Conservation (phyloP, 2,888 invertebrate genomes). For the Nasonovia ribisnigri region DNA sequence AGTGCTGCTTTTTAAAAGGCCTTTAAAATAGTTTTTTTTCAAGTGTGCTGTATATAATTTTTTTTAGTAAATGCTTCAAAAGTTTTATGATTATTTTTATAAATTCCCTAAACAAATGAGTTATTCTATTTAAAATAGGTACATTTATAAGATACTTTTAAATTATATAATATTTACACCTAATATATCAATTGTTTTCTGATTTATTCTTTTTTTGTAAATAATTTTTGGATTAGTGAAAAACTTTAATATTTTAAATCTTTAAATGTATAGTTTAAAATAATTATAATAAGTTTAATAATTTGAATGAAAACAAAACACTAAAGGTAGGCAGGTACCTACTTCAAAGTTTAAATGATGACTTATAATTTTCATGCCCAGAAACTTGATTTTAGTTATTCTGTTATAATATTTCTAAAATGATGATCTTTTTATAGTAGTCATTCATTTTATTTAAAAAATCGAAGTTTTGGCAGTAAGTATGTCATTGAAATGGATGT, state of each 20-base stretch:
- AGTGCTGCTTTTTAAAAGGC: neutral
- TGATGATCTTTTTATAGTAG: too few relatives aligned
- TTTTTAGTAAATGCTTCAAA: neutral
- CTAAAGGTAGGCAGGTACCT: neutral
- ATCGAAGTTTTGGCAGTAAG: too few relatives aligned
- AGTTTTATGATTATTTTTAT: neutral
- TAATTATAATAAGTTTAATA: neutral
- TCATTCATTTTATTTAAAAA: too few relatives aligned
- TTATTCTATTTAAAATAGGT: neutral
- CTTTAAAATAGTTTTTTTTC: neutral
- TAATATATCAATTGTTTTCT: neutral
- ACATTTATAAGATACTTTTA: neutral
- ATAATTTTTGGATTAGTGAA: neutral
- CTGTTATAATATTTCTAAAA: neutral
- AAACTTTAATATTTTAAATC: neutral
- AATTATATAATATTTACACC: neutral
- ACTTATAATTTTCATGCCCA: neutral
- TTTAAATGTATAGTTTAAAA: neutral
- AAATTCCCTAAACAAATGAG: neutral
- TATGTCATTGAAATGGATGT: too few relatives aligned
- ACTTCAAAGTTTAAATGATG: conserved; percentile 1
- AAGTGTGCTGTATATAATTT: neutral
- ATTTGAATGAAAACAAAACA: neutral
- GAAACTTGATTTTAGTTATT: neutral
- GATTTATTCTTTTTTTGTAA: neutral